These are phyloP conservation scores for Miniopterus natalensis DNA, from an alignment of 2,113 vertebrate genomes.

Conservation along the genomic window DNA sequence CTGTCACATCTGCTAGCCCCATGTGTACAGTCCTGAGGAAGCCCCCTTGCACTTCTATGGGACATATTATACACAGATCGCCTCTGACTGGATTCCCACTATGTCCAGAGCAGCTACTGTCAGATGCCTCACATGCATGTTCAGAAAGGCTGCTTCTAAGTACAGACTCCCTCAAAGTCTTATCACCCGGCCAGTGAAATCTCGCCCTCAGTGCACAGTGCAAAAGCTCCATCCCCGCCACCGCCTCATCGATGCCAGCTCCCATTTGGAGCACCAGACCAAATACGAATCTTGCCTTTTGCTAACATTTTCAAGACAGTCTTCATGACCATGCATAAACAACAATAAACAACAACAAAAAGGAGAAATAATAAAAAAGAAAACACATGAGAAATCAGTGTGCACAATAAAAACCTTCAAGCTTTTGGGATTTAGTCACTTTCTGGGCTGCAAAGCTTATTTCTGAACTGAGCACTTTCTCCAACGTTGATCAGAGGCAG, in stretches of 20 bases:
- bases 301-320: background rate
- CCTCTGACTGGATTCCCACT: background rate
- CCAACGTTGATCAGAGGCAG: background rate
- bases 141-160: background rate
- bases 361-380: background rate
- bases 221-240: background rate
- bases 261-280: background rate
- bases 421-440: background rate
- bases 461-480: slow-evolving; percentile 45
- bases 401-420: background rate
- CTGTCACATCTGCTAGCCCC: background rate
- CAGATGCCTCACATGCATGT: background rate
- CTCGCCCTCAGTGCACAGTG: background rate
- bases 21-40: background rate
- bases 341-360: background rate
- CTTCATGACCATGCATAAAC: background rate
- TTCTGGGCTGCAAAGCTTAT: background rate
- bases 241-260: background rate
- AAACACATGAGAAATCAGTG: background rate
- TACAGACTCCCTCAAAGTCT: background rate
- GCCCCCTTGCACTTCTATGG: background rate
- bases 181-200: background rate
- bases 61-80: background rate
- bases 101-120: background rate
- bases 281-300: background rate